These are phyloP conservation scores for Avahi laniger DNA, from an alignment of 2,797 vertebrate species.

Conservation along the genomic window DNA sequence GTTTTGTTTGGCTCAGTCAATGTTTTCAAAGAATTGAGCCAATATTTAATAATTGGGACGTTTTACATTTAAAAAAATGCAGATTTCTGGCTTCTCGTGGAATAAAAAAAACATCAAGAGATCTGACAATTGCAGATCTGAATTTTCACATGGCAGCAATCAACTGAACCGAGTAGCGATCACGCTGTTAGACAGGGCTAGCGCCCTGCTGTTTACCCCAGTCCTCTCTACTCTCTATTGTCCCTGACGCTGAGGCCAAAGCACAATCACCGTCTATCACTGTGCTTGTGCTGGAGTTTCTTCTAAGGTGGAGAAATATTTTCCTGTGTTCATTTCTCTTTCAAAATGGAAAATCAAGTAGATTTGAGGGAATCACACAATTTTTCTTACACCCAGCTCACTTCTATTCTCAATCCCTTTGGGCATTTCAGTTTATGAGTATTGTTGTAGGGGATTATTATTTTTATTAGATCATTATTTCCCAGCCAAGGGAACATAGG, in stretches of 20 bases:
- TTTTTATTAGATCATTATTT: conserved; percentile 48
- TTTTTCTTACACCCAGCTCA: neutral
- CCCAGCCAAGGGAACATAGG: conserved; percentile 22
- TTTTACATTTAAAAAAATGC: conserved; percentile 63
- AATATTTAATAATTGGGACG: conserved; percentile 75
- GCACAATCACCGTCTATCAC: too few relatives aligned
- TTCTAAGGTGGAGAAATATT: neutral
- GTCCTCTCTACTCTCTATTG: neutral
- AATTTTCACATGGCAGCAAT: conserved; percentile 29
- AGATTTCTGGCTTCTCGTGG: conserved; percentile 62
- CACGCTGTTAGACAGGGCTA: neutral
- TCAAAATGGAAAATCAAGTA: conserved; percentile 6
- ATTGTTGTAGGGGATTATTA: neutral
- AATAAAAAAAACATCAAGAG: conserved; percentile 16
- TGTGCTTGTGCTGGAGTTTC: neutral
- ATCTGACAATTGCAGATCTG: conserved; percentile 37
- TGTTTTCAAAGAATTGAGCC: conserved; percentile 73
- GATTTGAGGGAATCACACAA: neutral
- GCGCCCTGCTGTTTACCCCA: neutral
- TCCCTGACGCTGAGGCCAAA: neutral
- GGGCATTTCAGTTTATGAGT: neutral
- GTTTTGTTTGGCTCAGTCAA: conserved; percentile 69
- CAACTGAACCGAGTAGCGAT: neutral
- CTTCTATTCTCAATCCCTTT: neutral
- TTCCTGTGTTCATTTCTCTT: neutral